Evolutionary conservation across 2,888 invertebrate genomes (phyloP).

Genomic region (Netelia fuscicornis): DNA sequence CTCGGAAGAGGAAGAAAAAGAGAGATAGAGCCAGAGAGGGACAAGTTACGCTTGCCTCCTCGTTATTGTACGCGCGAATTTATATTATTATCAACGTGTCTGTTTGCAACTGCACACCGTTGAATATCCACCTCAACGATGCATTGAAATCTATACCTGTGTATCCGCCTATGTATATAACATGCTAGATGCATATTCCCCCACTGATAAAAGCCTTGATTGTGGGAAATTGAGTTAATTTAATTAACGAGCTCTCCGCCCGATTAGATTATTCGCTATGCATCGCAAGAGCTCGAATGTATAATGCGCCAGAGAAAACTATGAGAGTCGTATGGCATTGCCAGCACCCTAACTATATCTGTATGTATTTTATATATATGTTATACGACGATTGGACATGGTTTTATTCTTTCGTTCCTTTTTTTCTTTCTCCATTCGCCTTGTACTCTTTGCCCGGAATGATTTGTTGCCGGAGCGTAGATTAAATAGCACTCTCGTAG

Average conservation of each 20-base stretch:
- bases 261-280: slow-evolving; percentile 59
- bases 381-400: slow-evolving; percentile 30
- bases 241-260: slow-evolving; percentile 56
- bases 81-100: slow-evolving; percentile 35
- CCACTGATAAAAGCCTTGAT: slow-evolving; percentile 52
- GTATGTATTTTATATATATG: background rate
- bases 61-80: slow-evolving; percentile 50
- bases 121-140: slow-evolving; percentile 3
- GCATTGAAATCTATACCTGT: background rate
- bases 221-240: slow-evolving; percentile 60
- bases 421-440: slow-evolving; percentile 1
- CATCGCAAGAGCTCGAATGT: slow-evolving; percentile 27
- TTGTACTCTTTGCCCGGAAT: slow-evolving; percentile 22
- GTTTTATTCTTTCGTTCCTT: slow-evolving; percentile 7
- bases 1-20: slow-evolving; percentile 20
- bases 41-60: slow-evolving; percentile 34
- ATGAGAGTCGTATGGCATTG: slow-evolving; percentile 3
- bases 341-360: background rate
- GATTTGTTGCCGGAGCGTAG: slow-evolving; percentile 47
- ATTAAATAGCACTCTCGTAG: slow-evolving; percentile 30
- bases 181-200: slow-evolving; percentile 24
- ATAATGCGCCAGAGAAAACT: slow-evolving; percentile 12
- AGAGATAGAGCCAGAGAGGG: slow-evolving; percentile 9
- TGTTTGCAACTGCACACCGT: background rate
- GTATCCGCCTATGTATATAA: background rate